Conservation (phyloP, 2,797 vertebrate species). For the Clarias pachynema region DNA sequence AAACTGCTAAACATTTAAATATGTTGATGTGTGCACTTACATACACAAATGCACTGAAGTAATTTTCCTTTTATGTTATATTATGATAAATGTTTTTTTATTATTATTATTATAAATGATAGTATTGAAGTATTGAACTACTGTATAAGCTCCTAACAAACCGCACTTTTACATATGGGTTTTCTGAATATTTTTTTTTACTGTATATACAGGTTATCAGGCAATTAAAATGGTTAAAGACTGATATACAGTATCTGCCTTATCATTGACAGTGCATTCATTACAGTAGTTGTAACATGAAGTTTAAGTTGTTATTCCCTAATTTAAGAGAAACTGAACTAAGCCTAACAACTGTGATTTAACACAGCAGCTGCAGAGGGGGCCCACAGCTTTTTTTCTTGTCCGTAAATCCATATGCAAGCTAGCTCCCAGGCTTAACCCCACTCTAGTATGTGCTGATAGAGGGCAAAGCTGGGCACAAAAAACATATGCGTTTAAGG, state of each 20-base stretch:
- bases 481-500: neutral
- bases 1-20: conserved; percentile 12
- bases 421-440: neutral
- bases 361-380: conserved; percentile 37
- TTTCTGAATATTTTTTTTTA: conserved; percentile 48
- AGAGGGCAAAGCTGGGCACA: neutral
- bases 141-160: conserved; percentile 31
- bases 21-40: conserved; percentile 20
- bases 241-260: neutral
- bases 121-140: conserved; percentile 12
- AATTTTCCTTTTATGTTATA: conserved; percentile 41
- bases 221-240: conserved; percentile 44
- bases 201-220: conserved; percentile 40
- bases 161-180: conserved; percentile 57
- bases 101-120: conserved; percentile 39
- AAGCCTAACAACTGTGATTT: neutral
- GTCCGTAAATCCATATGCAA: neutral
- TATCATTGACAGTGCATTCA: neutral
- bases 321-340: neutral
- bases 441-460: conserved; percentile 17
- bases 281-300: neutral
- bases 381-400: neutral
- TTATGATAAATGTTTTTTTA: conserved; percentile 38
- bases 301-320: neutral
- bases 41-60: conserved; percentile 35